Evolutionary conservation across 2,888 invertebrate genomes (phyloP), one percentile per base, ranked within the genome.

Genomic region (Phyllotreta cruciferae): DNA sequence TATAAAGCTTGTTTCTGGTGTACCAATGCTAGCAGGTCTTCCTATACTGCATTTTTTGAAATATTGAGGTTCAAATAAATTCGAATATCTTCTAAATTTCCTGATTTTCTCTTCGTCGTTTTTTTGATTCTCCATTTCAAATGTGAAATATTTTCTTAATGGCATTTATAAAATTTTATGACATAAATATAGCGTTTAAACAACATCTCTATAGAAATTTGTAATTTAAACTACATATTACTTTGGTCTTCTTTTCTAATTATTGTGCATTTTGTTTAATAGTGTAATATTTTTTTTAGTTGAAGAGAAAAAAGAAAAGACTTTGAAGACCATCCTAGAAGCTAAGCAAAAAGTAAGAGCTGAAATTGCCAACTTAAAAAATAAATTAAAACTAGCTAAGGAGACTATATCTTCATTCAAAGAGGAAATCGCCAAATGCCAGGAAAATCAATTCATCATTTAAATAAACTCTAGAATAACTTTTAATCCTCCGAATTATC

Each of bases 351-450:
- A 92, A 79, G 91, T 96, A 1, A 86, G 90, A 66, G 82, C 83
- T 37, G 96, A 96, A 79, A 94, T 97, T 56, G 82, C 87, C 1
- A 89, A 91, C n/a, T 82, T 94, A 0, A 95, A 94, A 74, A 93
- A 94, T 64, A 91, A 92, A 74, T 79, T 96, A 9, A 92, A 92
- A 71, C 80, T 93, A 24, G 93, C 94, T 0, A 90, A 92, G 70
- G 94, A 94, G 78, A 93, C 93, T 0, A 94, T 95, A 61, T 83
- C 88, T 0, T 91, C 89, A 73, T 93, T 92, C 74, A 93, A 93
- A 76, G 87, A 88, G 10, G 93, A 93, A 82, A 88, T 93, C 62
- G 82, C 83, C 0, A 85, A 84, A 68, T 67, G 73, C 10, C 80
- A 81, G 69, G 79, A 79, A 38, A 76, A 73, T 66, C 79, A 79